These are phyloP conservation scores for Protobothrops flavoviridis DNA, from an alignment of 2,113 vertebrate species.

Conservation along the genomic window DNA sequence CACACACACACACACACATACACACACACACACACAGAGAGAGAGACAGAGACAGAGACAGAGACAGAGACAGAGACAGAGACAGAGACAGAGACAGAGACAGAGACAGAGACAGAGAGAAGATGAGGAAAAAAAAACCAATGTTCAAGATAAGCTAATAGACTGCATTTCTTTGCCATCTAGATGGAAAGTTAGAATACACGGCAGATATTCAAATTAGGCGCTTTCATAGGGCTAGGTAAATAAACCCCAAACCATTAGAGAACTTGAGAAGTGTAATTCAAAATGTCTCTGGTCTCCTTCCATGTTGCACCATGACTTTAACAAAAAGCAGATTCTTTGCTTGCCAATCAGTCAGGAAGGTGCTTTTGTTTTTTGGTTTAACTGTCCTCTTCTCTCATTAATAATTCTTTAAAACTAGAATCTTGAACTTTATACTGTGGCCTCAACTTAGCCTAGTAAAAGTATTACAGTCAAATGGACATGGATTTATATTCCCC, in stretches of 20 bases:
- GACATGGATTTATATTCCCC: background rate
- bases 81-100: too few relatives aligned
- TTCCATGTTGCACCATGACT: background rate
- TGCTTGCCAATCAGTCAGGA: background rate
- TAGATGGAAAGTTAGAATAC: background rate
- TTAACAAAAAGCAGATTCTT: background rate
- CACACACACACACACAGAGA: too few relatives aligned
- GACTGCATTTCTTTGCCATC: background rate
- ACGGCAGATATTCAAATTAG: background rate
- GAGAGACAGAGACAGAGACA: too few relatives aligned
- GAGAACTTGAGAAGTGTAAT: background rate
- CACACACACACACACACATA: too few relatives aligned
- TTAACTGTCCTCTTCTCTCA: background rate
- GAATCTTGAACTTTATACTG: background rate
- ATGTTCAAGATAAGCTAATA: background rate
- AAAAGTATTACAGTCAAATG: background rate
- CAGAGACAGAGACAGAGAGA: too few relatives aligned
- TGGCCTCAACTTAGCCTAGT: background rate
- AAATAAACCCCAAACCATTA: background rate
- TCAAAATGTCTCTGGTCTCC: background rate
- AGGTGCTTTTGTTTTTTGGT: background rate
- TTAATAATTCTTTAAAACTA: background rate
- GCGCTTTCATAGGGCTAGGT: background rate
- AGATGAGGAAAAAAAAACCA: background rate
- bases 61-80: too few relatives aligned